Base-by-base conservation (phyloP, 1,140 invertebrate genomes). In the Lasioglossum baleicum region DNA sequence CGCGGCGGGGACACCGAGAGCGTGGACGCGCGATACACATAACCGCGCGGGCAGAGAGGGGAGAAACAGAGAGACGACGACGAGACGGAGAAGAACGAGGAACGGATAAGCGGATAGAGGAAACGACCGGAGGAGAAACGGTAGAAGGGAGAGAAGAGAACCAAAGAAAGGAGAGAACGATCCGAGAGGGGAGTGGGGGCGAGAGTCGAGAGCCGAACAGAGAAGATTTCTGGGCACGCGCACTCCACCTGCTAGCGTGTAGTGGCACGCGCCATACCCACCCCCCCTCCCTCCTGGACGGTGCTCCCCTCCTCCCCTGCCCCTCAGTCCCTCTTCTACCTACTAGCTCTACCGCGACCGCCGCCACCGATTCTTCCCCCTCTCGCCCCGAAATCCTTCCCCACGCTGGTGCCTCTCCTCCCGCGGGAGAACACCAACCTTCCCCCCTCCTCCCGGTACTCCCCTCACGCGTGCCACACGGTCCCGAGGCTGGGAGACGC, bases 181-280 rank as follows among this genome's bases (percentile, higher is more conserved):
- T 78, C 17, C 31, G n/a, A 26, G 10, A 48, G 72, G 35, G 78
- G 69, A 66, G 69, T 67, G 77, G 48, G 82, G 76, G 7, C 44
- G 4, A 53, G 51, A 20, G 51, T 6, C 5, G 3, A 7, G 51
- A 51, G 48, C 15, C 4, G 5, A 7, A 53, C 15, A 20, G 51
- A 82, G 78, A 80, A 88, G 89, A 89, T 91, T 90, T 89, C 89
- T 89, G 90, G 90, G 91, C 92, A 93, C 92, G 92, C 91, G 91
- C 92, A 91, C 85, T 92, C 87, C 91, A 92, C 91, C 92, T 92
- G 91, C 90, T 83, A 87, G 86, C 87, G 89, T 90, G 89, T 90
- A 90, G 89, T 91, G 92, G 92, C 92, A 92, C 91, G 91, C 91
- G 91, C 91, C 92, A 89, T 88, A 82, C 87, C 88, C 68, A 69